Percentiles rank a stretch among this genome's conserved stretches.
Evolutionary conservation across 2,888 invertebrate species (phyloP).

Genomic region (Sarcophaga carnaria): DNA sequence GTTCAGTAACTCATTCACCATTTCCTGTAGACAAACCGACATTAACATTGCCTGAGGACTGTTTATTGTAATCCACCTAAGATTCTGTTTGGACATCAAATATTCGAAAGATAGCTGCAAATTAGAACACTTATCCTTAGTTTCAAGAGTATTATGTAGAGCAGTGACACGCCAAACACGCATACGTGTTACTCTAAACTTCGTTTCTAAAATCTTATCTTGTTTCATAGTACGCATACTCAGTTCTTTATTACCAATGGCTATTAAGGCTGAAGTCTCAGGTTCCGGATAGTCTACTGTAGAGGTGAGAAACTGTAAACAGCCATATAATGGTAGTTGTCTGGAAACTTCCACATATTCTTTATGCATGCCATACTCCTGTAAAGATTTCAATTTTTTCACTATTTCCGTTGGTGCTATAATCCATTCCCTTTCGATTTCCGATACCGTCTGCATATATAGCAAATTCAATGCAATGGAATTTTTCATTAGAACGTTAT

Average conservation of each 20-base stretch:
- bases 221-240: slow-evolving; percentile 86
- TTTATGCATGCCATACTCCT: slow-evolving; percentile 90
- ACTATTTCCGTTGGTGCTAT: slow-evolving; percentile 87
- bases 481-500: slow-evolving; percentile 91
- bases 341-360: slow-evolving; percentile 94
- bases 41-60: slow-evolving; percentile 97
- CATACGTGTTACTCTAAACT: slow-evolving; percentile 97
- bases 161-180: slow-evolving; percentile 98
- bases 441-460: slow-evolving; percentile 93
- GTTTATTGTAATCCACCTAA: slow-evolving; percentile 96
- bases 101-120: slow-evolving; percentile 97
- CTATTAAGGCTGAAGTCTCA: slow-evolving; percentile 86
- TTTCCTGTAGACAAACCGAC: slow-evolving; percentile 96
- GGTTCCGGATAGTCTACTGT: slow-evolving; percentile 89
- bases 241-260: slow-evolving; percentile 93
- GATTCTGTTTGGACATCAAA: slow-evolving; percentile 93
- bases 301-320: slow-evolving; percentile 90
- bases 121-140: slow-evolving; percentile 75
- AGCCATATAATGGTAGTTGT: slow-evolving; percentile 93
- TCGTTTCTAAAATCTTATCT: slow-evolving; percentile 88
- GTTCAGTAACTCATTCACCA: slow-evolving; percentile 92
- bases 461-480: slow-evolving; percentile 92
- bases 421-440: slow-evolving; percentile 94
- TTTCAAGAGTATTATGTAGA: slow-evolving; percentile 83
- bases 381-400: slow-evolving; percentile 87